phyloP scores from a whole-genome alignment of 2,888 invertebrate genomes.

The Morpho deidamia region DNA sequence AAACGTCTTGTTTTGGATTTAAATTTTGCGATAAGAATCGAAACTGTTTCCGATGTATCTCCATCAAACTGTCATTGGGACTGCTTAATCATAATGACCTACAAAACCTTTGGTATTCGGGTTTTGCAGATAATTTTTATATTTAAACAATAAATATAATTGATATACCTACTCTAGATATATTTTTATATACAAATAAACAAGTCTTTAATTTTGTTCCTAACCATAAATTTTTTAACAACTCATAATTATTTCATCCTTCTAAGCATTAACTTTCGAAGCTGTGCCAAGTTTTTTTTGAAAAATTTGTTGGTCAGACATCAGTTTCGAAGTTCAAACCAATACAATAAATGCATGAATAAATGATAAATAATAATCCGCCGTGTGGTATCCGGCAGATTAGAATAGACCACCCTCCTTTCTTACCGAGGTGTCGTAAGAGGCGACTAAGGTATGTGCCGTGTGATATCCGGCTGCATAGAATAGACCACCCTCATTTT shows the following conservation, averaged over 20 bases:
- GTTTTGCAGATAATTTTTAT: conserved; percentile 8
- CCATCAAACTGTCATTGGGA: conserved; percentile 19
- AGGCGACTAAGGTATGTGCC: too few species aligned
- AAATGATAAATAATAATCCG: too few species aligned
- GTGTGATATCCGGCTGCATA: too few species aligned
- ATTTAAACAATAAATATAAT: conserved; percentile 1
- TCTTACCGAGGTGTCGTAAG: too few species aligned
- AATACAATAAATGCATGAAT: background rate
- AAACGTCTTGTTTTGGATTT: background rate
- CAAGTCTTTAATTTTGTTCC: background rate
- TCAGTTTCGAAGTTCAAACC: background rate
- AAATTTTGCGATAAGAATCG: conserved; percentile 15
- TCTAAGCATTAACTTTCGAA: background rate
- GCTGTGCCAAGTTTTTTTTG: background rate
- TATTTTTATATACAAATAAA: background rate
- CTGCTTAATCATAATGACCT: conserved; percentile 18
- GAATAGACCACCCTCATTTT: too few species aligned
- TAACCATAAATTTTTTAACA: background rate
- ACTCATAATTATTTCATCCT: background rate
- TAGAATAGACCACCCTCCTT: too few species aligned
- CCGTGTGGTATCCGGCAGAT: too few species aligned
- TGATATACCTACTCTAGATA: background rate
- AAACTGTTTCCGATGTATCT: conserved; percentile 17
- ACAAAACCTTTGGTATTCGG: conserved; percentile 12
- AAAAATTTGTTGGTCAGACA: background rate